Conservation (phyloP, 2,888 invertebrate genomes). For the Ectemnius cavifrons region DNA sequence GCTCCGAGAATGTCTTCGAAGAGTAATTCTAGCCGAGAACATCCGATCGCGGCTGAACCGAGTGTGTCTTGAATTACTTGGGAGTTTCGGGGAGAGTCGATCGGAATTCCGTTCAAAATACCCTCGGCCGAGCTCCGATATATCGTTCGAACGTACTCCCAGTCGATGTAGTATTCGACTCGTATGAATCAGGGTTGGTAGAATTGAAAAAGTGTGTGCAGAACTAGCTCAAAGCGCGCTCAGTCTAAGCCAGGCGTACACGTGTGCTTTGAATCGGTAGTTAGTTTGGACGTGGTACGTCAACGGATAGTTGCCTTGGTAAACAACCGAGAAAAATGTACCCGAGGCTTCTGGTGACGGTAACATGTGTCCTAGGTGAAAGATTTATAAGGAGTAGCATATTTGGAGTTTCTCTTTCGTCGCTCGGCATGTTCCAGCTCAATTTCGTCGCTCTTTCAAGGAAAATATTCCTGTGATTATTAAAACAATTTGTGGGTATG, state of each 20-base stretch:
- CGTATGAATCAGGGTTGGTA: too few relatives aligned
- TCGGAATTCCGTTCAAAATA: background rate
- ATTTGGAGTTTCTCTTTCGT: too few relatives aligned
- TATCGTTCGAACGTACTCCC: too few relatives aligned
- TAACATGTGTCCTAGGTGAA: background rate
- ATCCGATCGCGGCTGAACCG: background rate
- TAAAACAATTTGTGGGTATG: too few relatives aligned
- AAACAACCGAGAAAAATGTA: constrained; percentile 9
- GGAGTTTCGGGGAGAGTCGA: background rate
- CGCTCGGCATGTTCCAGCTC: too few relatives aligned
- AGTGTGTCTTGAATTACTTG: background rate
- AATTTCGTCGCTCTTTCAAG: too few relatives aligned
- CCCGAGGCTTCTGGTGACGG: background rate
- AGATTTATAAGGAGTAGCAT: background rate
- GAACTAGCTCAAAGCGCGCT: too few relatives aligned
- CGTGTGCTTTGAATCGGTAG: constrained; percentile 12
- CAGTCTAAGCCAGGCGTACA: background rate
- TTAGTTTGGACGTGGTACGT: constrained; percentile 7
- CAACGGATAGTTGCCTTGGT: background rate
- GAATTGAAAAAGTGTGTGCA: too few relatives aligned
- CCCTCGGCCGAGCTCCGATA: too few relatives aligned
- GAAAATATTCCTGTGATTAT: too few relatives aligned
- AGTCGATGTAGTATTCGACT: too few relatives aligned
- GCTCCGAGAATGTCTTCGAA: background rate
- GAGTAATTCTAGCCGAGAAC: background rate